Conservation (phyloP, 2,888 invertebrate genomes). For the Ferrisia virgata region DNA sequence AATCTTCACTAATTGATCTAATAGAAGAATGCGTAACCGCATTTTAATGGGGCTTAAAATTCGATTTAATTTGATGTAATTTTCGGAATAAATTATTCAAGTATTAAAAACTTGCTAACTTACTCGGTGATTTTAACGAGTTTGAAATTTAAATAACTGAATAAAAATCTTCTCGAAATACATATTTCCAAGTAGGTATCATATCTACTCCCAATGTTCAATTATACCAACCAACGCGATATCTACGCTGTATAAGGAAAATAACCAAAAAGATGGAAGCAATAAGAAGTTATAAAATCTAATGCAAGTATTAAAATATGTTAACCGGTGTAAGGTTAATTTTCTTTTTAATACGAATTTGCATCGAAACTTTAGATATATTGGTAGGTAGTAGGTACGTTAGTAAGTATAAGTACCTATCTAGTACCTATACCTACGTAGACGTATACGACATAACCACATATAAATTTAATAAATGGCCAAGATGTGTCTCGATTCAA, state of each 20-base stretch:
- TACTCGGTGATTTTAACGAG: neutral
- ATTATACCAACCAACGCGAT: neutral
- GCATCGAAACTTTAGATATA: neutral
- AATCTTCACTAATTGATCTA: constrained; percentile 17
- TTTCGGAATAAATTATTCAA: neutral
- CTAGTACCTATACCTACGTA: no score
- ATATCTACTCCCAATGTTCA: neutral
- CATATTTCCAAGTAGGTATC: neutral
- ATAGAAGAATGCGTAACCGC: neutral
- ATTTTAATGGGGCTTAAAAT: constrained; percentile 4
- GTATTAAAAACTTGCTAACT: constrained; percentile 18
- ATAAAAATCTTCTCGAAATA: neutral
- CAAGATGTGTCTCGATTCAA: neutral
- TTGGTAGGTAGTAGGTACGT: no score
- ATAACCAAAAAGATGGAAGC: neutral
- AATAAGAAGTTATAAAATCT: neutral
- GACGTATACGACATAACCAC: no score
- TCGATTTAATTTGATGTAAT: constrained; percentile 15
- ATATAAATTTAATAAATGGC: neutral
- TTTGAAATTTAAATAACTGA: neutral
- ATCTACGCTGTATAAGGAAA: neutral
- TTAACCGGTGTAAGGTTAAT: no score
- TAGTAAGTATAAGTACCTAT: no score
- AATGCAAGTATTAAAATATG: no score
- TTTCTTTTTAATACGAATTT: neutral